Conservation (phyloP, 1,140 invertebrate genomes). For the Aradophagus sp. region DNA sequence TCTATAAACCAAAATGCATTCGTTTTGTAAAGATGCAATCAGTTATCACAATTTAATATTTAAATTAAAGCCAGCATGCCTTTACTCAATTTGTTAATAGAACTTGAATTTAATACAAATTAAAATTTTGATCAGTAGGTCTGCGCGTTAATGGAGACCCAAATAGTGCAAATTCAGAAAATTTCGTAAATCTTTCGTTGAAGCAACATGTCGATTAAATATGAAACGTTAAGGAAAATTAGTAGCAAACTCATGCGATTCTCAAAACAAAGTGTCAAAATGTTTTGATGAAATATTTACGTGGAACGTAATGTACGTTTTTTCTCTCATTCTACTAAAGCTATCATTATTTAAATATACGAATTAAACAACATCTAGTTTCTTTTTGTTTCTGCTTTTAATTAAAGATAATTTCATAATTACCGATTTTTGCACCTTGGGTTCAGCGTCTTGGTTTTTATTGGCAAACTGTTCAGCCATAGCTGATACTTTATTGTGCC, state of each 20-base stretch:
- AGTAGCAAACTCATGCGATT: conserved; percentile 30
- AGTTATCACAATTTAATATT: background rate
- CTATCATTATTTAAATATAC: too few species aligned
- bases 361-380: too few species aligned
- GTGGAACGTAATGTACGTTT: too few species aligned
- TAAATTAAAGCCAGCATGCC: conserved; percentile 20
- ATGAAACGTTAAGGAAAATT: conserved; percentile 4
- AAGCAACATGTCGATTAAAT: too few species aligned
- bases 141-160: conserved; percentile 29
- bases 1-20: conserved; percentile 67
- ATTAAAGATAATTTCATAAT: conserved; percentile 64
- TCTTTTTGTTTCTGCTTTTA: conserved; percentile 7
- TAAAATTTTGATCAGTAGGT: too few species aligned
- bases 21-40: background rate
- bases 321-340: too few species aligned
- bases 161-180: conserved; percentile 48
- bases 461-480: conserved; percentile 86
- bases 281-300: too few species aligned
- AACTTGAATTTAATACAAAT: too few species aligned
- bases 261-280: too few species aligned
- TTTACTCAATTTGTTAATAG: too few species aligned
- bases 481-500: conserved; percentile 89
- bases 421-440: conserved; percentile 79
- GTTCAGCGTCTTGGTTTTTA: conserved; percentile 78
- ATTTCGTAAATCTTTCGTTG: too few species aligned